These are phyloP conservation scores for Gila orcuttii DNA, from an alignment of 2,113 vertebrate species.

Conservation along the genomic window DNA sequence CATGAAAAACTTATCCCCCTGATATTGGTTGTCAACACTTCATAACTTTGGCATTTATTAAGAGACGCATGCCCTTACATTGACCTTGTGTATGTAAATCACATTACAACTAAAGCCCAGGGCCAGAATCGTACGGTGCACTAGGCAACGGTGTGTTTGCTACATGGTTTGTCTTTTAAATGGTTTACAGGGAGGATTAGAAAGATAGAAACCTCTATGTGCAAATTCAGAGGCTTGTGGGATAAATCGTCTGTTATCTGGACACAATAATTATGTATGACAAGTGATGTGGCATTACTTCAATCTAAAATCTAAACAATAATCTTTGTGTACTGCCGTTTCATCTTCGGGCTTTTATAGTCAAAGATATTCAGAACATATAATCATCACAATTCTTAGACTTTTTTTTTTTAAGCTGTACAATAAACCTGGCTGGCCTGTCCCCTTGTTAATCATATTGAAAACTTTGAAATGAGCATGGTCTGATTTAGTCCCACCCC, in stretches of 20 bases:
- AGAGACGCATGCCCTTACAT: constrained; percentile 83
- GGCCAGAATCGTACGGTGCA: constrained; percentile 59
- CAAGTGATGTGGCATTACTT: neutral
- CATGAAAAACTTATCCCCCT: constrained; percentile 74
- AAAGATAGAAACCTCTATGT: neutral
- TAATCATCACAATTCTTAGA: neutral
- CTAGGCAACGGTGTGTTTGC: constrained; percentile 40
- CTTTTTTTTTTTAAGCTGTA: neutral
- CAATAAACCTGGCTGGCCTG: neutral
- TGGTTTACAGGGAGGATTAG: neutral
- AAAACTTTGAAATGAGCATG: neutral
- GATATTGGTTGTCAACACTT: constrained; percentile 90
- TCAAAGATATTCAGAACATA: neutral
- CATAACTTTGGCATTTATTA: constrained; percentile 98
- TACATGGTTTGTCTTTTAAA: constrained; percentile 25
- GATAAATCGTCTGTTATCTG: neutral
- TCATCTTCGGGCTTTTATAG: neutral
- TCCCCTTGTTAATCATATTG: neutral
- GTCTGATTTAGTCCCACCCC: neutral
- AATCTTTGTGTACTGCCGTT: neutral
- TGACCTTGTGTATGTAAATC: constrained; percentile 92
- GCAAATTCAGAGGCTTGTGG: neutral
- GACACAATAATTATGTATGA: neutral
- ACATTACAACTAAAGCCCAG: constrained; percentile 80
- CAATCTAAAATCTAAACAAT: constrained; percentile 5